Evolutionary conservation across 2,797 vertebrate genomes (phyloP), one percentile per base, ranked within the genome.

Genomic region (Bufotes viridis): DNA sequence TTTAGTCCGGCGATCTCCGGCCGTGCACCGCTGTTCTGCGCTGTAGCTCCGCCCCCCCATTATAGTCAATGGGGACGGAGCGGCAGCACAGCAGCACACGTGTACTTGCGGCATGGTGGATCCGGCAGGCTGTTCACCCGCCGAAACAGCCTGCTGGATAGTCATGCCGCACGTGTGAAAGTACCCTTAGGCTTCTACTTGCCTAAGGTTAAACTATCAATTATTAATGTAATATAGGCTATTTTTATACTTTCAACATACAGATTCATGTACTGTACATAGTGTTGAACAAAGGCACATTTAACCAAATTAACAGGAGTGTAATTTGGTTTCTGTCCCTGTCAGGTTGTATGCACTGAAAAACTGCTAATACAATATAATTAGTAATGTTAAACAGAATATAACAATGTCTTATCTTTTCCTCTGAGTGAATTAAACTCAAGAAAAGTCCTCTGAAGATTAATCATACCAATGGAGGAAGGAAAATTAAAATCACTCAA

Each of bases 401-500:
- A 29, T 82, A 80, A 29, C 85, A 34, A 70, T 72, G 26, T 55
- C 78, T 34, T 55, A 51, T 90, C n/a, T 22, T 76, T 90, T 74
- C 78, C 49, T 2, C 60, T 89, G 74, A 61, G 0, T 90, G 26
- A 90, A 84, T 88, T 90, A 87, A 2, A 3, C 7, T 86, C 91
- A 90, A 49, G 22, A 80, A 42, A 84, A 69, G 26, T 85, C 92
- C 49, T 82, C 81, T 55, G 26, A 82, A 82, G 65, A 94, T 95
- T 94, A 91, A 95, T 93, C 93, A 93, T 91, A 90, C 92, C 93
- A 89, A 79, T 42, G 55, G 34, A 70, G 93, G 94, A 93, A 84
- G 29, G 81, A 84, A 87, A 15, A 61, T 88, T 29, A 84, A 90
- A 91, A 34, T 88, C 89, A 80, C 92, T 26, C 6, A 81, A 81